phyloP scores from a whole-genome alignment of 1,140 invertebrate species.

The Calephelis nemesis region DNA sequence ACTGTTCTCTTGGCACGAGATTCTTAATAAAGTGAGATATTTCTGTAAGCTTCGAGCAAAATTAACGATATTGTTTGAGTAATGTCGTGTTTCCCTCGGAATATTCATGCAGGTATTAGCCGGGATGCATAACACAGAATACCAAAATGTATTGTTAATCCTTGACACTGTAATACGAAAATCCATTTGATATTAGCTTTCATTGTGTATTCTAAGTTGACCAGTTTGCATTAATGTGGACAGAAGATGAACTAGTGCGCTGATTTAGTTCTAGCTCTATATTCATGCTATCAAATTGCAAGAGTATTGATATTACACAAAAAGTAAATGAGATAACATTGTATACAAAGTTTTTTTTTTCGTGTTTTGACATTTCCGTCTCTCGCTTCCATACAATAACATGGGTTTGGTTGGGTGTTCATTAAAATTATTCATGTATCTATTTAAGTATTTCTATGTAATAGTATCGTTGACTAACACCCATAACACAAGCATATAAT shows the following conservation, averaged over 20 bases:
- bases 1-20: conserved; percentile 33
- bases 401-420: too few species aligned
- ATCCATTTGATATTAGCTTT: conserved; percentile 4
- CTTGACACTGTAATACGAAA: conserved; percentile 1
- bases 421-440: too few species aligned
- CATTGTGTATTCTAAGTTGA: background rate
- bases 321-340: too few species aligned
- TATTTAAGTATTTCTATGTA: too few species aligned
- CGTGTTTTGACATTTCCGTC: too few species aligned
- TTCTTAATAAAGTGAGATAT: conserved; percentile 38
- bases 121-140: conserved; percentile 34
- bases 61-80: conserved; percentile 39
- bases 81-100: conserved; percentile 33
- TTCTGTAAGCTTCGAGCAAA: conserved; percentile 30
- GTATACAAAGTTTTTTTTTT: too few species aligned
- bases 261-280: background rate
- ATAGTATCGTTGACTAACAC: too few species aligned
- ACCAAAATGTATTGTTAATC: conserved; percentile 11
- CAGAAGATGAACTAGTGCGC: too few species aligned
- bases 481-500: too few species aligned
- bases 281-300: background rate
- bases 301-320: too few species aligned
- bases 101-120: conserved; percentile 39
- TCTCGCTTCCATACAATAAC: too few species aligned
- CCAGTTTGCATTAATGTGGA: background rate